phyloP scores from a whole-genome alignment of 2,797 vertebrate genomes.

The Gallinago stenura region DNA sequence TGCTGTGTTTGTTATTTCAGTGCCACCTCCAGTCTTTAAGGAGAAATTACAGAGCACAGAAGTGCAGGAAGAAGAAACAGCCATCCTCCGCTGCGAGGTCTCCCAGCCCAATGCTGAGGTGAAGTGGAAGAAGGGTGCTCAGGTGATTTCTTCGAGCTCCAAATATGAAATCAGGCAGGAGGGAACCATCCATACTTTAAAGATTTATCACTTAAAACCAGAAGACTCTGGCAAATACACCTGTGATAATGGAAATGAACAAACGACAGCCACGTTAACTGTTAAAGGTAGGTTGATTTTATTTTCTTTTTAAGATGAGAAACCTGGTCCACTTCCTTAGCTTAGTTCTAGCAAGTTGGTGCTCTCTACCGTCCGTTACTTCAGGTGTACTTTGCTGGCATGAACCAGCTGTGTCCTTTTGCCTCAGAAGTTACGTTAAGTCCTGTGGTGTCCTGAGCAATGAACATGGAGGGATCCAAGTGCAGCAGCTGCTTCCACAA shows the following conservation, averaged over 20 bases:
- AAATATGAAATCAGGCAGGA: conserved; percentile 62
- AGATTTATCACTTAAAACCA: conserved; percentile 44
- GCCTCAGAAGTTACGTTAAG: neutral
- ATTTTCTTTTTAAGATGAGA: neutral
- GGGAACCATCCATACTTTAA: conserved; percentile 8
- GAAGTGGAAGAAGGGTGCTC: conserved; percentile 44
- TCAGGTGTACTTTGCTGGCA: neutral
- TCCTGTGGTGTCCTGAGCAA: neutral
- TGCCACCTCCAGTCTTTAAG: conserved; percentile 69
- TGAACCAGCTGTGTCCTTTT: neutral
- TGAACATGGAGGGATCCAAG: neutral
- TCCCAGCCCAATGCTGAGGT: neutral
- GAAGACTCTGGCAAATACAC: conserved; percentile 54
- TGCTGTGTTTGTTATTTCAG: conserved; percentile 43
- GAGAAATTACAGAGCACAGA: conserved; percentile 55
- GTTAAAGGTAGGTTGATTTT: conserved; percentile 44
- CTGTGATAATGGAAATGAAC: conserved; percentile 56
- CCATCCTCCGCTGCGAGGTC: conserved; percentile 33
- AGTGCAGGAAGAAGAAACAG: conserved; percentile 42
- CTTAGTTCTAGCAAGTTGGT: neutral
- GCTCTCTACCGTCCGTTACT: neutral
- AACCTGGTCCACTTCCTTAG: neutral
- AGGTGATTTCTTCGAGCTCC: conserved; percentile 14
- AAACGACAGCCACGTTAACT: conserved; percentile 30
- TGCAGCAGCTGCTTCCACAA: neutral